phyloP scores from a whole-genome alignment of 2,113 vertebrate species.

The Pungitius pungitius region DNA sequence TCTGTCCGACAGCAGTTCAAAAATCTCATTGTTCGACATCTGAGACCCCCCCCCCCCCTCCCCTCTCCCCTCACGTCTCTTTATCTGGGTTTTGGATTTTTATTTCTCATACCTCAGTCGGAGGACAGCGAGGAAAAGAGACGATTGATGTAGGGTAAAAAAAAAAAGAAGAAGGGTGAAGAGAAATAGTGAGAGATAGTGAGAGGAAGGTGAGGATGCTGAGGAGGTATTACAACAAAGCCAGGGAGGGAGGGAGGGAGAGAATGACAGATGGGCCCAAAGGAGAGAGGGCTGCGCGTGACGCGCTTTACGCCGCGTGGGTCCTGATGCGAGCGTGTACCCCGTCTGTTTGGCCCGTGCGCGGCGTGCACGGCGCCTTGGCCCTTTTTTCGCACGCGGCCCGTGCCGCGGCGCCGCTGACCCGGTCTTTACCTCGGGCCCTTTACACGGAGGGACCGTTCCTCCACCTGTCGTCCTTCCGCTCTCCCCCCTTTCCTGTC shows the following conservation, averaged over 20 bases:
- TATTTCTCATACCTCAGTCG: slow-evolving; percentile 10
- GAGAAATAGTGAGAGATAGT: background rate
- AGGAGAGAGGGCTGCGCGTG: slow-evolving; percentile 70
- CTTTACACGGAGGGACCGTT: slow-evolving; percentile 53
- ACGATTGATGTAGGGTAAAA: background rate
- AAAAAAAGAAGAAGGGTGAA: background rate
- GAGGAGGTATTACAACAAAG: slow-evolving; percentile 35
- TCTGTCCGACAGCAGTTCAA: slow-evolving; percentile 36
- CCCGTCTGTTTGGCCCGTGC: slow-evolving; percentile 23
- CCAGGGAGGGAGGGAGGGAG: slow-evolving; percentile 16
- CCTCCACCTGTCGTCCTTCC: slow-evolving; percentile 66
- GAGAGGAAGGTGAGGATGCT: slow-evolving; percentile 20
- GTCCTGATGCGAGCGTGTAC: slow-evolving; percentile 8
- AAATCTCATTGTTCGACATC: slow-evolving; percentile 57
- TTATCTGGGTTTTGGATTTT: slow-evolving; percentile 39
- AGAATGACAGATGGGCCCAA: slow-evolving; percentile 70
- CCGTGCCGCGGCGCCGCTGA: slow-evolving; percentile 45
- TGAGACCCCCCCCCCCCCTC: slow-evolving; percentile 23
- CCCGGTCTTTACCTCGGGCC: slow-evolving; percentile 65
- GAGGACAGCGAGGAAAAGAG: slow-evolving; percentile 9
- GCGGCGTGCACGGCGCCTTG: slow-evolving; percentile 23
- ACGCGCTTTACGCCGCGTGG: slow-evolving; percentile 61
- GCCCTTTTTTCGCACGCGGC: background rate
- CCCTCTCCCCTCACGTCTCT: slow-evolving; percentile 12
- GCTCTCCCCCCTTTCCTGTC: slow-evolving; percentile 46